A percentile compares a stretch with the other conserved stretches of the same genome.
Evolutionary conservation across 2,113 vertebrate genomes (phyloP).

Genomic region (Laticauda colubrina): DNA sequence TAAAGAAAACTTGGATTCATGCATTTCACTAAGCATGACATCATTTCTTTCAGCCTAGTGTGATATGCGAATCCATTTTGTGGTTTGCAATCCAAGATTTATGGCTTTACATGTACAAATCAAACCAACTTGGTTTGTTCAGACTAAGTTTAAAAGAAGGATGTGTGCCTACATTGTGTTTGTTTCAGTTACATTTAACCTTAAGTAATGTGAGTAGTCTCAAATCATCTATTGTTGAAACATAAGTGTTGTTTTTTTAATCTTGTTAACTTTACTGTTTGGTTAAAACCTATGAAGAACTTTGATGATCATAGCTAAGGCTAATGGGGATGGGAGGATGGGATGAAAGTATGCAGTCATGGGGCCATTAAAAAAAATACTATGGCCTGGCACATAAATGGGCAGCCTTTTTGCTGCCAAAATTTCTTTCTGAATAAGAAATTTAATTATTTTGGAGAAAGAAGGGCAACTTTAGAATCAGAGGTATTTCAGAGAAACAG

Average conservation of each 20-base stretch:
- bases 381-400: background rate
- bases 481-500: background rate
- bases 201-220: background rate
- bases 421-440: background rate
- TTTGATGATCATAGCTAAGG: background rate
- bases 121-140: background rate
- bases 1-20: background rate
- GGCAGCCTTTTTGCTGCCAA: background rate
- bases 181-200: background rate
- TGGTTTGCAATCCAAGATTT: background rate
- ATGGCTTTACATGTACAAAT: background rate
- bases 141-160: background rate
- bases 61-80: background rate
- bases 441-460: background rate
- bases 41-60: background rate
- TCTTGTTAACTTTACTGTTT: background rate
- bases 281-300: background rate
- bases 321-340: background rate
- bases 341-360: background rate
- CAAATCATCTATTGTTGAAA: background rate
- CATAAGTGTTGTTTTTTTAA: background rate
- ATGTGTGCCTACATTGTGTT: background rate
- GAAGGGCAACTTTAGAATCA: background rate
- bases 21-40: background rate
- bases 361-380: background rate